These are phyloP conservation scores for Allophyes oxyacanthae DNA, from an alignment of 2,888 invertebrate genomes.

Conservation along the genomic window DNA sequence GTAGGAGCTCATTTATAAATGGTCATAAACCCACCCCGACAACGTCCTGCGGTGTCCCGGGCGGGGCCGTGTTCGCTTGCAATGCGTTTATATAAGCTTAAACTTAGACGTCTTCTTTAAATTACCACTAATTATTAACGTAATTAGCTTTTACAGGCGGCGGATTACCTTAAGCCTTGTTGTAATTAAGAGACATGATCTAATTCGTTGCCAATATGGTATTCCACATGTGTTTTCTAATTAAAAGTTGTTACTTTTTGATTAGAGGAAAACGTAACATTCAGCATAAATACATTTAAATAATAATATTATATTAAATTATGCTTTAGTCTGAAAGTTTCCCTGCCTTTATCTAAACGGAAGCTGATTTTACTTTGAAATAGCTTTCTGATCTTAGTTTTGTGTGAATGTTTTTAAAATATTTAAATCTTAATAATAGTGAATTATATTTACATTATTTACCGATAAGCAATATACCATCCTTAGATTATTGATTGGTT, in stretches of 20 bases:
- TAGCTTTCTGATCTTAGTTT: no score
- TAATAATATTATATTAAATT: no score
- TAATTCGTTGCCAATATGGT: slow-evolving; percentile 36
- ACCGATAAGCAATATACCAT: slow-evolving; percentile 19
- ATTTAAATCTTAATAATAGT: no score
- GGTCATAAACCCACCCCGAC: slow-evolving; percentile 50
- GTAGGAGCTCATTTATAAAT: slow-evolving; percentile 57
- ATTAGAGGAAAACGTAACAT: background rate
- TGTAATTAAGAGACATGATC: slow-evolving; percentile 57
- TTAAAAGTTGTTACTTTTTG: no score
- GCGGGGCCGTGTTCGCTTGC: slow-evolving; percentile 58
- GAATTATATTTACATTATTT: slow-evolving; percentile 8
- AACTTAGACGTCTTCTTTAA: slow-evolving; percentile 68
- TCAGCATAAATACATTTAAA: no score
- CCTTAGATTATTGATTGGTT: no score
- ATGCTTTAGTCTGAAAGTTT: no score
- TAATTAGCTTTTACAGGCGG: slow-evolving; percentile 56
- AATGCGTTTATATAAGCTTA: slow-evolving; percentile 62
- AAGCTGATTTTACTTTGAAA: background rate
- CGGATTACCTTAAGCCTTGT: slow-evolving; percentile 54
- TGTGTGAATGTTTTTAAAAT: no score
- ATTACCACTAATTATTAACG: slow-evolving; percentile 65
- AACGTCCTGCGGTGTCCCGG: slow-evolving; percentile 48
- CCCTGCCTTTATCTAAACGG: no score
- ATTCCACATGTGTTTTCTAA: slow-evolving; percentile 1